Evolutionary conservation across 2,888 invertebrate species (phyloP).

Genomic region (Phyto melanocephala): DNA sequence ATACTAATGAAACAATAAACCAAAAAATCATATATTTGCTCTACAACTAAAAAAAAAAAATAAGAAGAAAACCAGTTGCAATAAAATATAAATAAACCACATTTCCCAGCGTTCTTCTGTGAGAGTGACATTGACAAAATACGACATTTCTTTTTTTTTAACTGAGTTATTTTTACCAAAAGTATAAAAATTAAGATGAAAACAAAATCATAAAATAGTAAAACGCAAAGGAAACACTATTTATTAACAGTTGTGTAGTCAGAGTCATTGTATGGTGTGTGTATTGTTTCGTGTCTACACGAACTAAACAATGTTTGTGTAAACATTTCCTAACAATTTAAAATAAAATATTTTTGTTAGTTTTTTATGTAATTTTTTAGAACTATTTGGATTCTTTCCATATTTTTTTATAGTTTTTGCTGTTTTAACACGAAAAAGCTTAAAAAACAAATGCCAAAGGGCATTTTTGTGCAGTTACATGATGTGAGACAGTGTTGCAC

Average conservation of each 20-base stretch:
- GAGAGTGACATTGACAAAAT: slow-evolving; percentile 64
- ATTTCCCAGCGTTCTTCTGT: slow-evolving; percentile 21
- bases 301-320: slow-evolving; percentile 43
- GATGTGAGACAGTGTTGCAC: not conserved
- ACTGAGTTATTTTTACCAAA: not conserved
- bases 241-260: slow-evolving; percentile 9
- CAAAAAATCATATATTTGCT: slow-evolving; percentile 50
- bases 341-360: slow-evolving; percentile 28
- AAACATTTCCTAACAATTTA: slow-evolving; percentile 52
- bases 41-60: not conserved
- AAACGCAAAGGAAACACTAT: slow-evolving; percentile 12
- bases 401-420: slow-evolving; percentile 31
- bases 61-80: not conserved
- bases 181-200: not conserved
- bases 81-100: slow-evolving; percentile 48
- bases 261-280: not conserved
- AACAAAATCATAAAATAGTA: slow-evolving; percentile 12
- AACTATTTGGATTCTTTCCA: not conserved
- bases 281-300: slow-evolving; percentile 4
- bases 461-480: slow-evolving; percentile 45
- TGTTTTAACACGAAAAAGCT: slow-evolving; percentile 55
- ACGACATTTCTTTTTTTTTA: slow-evolving; percentile 43
- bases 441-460: slow-evolving; percentile 54
- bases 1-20: slow-evolving; percentile 30
- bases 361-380: not conserved